Evolutionary conservation across 2,797 vertebrate genomes (phyloP).

Genomic region (Alca torda): DNA sequence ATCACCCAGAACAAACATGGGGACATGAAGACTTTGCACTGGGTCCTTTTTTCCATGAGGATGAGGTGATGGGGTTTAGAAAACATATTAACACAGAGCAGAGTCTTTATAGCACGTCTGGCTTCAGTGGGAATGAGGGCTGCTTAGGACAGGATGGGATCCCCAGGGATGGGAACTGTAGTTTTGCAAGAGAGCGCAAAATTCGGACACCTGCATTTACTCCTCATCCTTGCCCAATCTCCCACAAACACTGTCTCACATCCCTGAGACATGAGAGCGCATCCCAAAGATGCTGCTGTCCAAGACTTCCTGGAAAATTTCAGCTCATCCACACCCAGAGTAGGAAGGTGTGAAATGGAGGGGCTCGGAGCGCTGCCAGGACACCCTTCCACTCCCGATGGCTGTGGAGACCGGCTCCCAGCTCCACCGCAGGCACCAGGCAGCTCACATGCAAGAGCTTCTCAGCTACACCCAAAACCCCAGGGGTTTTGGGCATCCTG

Average conservation of each 20-base stretch:
- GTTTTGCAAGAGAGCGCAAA: neutral
- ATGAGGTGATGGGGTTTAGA: neutral
- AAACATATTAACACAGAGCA: neutral
- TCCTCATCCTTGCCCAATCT: neutral
- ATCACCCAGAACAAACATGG: neutral
- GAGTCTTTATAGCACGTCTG: neutral
- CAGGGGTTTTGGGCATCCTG: neutral
- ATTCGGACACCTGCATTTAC: neutral
- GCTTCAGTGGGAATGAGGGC: neutral
- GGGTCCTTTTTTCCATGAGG: neutral
- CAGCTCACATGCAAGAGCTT: neutral
- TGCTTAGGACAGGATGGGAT: neutral
- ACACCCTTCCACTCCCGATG: neutral
- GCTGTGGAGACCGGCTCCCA: neutral
- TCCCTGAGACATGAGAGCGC: neutral
- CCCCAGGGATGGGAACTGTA: neutral
- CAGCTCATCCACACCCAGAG: neutral
- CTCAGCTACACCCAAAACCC: neutral
- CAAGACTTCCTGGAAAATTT: neutral
- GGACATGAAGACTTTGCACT: neutral
- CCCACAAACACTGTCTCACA: neutral
- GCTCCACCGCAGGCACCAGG: neutral
- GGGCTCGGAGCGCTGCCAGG: fast-evolving
- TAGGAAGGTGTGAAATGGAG: neutral
- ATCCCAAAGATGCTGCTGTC: neutral